A percentile compares a stretch with the other conserved stretches of the same genome.
These are phyloP conservation scores for Ctenoplectra terminalis DNA, from an alignment of 1,140 invertebrate species.

Conservation along the genomic window DNA sequence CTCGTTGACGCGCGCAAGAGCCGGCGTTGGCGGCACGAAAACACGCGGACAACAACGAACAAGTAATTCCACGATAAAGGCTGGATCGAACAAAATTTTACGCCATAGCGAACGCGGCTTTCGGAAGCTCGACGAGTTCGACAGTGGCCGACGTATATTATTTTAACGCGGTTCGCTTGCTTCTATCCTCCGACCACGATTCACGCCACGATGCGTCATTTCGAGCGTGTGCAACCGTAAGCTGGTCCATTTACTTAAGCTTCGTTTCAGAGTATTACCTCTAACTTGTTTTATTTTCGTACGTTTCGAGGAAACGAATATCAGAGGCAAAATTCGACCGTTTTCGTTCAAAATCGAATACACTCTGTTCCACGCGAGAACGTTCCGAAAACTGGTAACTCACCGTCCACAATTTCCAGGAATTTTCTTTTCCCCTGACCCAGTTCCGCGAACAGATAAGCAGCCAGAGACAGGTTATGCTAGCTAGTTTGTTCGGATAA, in stretches of 20 bases:
- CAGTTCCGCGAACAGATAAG: neutral
- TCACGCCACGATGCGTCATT: neutral
- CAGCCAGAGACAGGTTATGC: neutral
- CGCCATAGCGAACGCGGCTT: neutral
- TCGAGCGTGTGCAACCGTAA: neutral
- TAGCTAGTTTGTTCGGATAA: slow-evolving; percentile 9
- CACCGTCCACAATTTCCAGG: neutral
- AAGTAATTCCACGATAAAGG: neutral
- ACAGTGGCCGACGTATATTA: neutral
- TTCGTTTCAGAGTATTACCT: neutral
- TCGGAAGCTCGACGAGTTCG: slow-evolving; percentile 15
- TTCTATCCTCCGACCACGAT: neutral
- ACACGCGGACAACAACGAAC: neutral
- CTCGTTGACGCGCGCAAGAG: neutral
- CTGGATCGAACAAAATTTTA: neutral
- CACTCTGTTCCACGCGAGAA: too few relatives aligned
- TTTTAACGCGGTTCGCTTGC: neutral
- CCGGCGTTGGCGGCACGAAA: neutral
- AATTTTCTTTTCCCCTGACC: slow-evolving; percentile 31
- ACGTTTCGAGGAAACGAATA: too few relatives aligned
- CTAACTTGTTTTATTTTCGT: too few relatives aligned
- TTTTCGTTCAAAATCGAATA: too few relatives aligned
- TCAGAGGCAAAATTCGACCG: too few relatives aligned
- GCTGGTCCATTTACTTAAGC: too few relatives aligned
- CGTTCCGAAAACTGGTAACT: neutral